These are phyloP conservation scores for Eristalinus sepulchralis DNA, from an alignment of 2,888 invertebrate species.

Conservation along the genomic window DNA sequence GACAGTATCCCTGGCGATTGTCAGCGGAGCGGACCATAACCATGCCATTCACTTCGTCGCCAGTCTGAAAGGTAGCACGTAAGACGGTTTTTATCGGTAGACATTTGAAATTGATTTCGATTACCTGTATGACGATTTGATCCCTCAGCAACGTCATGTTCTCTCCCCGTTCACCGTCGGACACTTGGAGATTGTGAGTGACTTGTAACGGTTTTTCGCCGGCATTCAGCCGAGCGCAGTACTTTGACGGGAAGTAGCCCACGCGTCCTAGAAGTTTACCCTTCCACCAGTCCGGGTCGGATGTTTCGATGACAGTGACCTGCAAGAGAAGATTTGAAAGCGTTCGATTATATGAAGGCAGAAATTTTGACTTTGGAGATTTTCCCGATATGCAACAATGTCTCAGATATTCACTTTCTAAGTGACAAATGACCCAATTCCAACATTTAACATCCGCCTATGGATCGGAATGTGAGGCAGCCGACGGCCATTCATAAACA, in stretches of 20 bases:
- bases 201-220: slow-evolving; percentile 96
- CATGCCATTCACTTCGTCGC: slow-evolving; percentile 96
- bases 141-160: slow-evolving; percentile 92
- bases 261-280: slow-evolving; percentile 95
- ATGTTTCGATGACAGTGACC: slow-evolving; percentile 95
- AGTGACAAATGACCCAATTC: no score
- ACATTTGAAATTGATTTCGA: background rate
- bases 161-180: slow-evolving; percentile 86
- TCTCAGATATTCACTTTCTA: no score
- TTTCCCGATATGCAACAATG: no score
- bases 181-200: slow-evolving; percentile 92
- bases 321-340: slow-evolving; percentile 78
- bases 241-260: slow-evolving; percentile 97
- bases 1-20: slow-evolving; percentile 95
- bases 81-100: background rate
- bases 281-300: slow-evolving; percentile 99
- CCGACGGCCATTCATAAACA: background rate
- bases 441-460: no score
- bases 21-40: slow-evolving; percentile 96
- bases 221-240: slow-evolving; percentile 93
- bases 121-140: slow-evolving; percentile 93
- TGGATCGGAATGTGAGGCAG: background rate
- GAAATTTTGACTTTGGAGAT: no score
- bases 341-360: no score
- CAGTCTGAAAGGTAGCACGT: slow-evolving; percentile 82